Percentiles rank a stretch among this genome's conserved stretches.
Evolutionary conservation across 2,113 vertebrate genomes (phyloP).

Genomic region (Tichodroma muraria): DNA sequence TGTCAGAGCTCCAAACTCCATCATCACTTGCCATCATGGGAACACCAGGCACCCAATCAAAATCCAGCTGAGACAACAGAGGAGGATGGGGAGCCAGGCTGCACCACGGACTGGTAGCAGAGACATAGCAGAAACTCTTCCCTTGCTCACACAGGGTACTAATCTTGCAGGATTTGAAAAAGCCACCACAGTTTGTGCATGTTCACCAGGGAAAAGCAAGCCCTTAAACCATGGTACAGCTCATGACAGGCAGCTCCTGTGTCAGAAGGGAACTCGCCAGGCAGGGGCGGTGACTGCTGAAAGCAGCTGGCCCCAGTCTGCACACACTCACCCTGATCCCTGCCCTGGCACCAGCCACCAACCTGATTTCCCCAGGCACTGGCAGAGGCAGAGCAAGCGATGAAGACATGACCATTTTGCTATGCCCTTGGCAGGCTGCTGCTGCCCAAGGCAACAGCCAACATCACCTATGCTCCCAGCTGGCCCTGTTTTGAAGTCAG

Average conservation of each 20-base stretch:
- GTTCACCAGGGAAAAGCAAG: background rate
- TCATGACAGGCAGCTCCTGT: background rate
- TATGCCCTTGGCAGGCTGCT: background rate
- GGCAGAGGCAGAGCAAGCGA: background rate
- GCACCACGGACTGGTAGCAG: background rate
- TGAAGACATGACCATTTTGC: background rate
- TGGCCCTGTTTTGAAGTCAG: background rate
- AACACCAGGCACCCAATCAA: background rate
- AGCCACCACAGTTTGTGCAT: background rate
- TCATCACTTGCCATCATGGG: background rate
- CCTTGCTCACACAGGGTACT: background rate
- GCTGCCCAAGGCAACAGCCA: background rate
- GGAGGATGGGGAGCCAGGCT: background rate
- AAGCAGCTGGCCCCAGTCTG: background rate
- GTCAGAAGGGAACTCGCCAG: background rate
- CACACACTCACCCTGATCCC: background rate
- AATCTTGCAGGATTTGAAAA: background rate
- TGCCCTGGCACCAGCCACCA: background rate
- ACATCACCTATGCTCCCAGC: background rate
- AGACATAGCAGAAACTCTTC: background rate
- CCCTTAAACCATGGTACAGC: background rate
- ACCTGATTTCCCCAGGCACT: background rate
- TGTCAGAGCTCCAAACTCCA: background rate
- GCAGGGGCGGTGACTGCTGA: background rate
- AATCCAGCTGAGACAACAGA: background rate